These are phyloP conservation scores for Cylindroiulus punctatus DNA, from an alignment of 2,888 invertebrate species.

Conservation along the genomic window DNA sequence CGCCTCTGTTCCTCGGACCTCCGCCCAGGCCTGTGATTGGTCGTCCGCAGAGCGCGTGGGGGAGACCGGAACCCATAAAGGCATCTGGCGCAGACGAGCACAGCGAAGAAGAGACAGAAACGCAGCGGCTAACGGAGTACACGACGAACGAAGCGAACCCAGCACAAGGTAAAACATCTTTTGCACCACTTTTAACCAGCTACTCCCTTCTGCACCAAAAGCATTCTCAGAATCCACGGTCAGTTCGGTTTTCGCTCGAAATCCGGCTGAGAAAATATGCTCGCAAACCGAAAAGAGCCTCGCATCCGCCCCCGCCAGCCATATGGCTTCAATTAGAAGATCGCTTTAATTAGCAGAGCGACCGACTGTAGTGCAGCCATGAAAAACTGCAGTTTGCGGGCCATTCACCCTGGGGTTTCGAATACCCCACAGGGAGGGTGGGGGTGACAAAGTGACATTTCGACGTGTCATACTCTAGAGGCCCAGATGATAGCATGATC, in stretches of 20 bases:
- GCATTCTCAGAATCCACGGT: too few species aligned
- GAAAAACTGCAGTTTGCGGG: background rate
- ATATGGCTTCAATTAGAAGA: background rate
- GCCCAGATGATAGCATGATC: too few species aligned
- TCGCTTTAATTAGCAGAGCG: background rate
- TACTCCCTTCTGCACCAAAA: background rate
- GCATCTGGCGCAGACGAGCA: background rate
- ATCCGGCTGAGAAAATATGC: too few species aligned
- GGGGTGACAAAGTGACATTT: too few species aligned
- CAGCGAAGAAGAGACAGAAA: background rate
- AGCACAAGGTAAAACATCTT: background rate
- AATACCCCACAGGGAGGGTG: too few species aligned
- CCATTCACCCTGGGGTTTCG: background rate
- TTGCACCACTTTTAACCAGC: background rate
- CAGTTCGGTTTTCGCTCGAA: too few species aligned
- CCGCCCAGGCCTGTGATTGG: conserved; percentile 1
- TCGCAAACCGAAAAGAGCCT: background rate
- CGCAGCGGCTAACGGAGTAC: conserved; percentile 22
- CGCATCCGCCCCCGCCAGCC: background rate
- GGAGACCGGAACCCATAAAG: background rate
- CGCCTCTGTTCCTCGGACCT: background rate
- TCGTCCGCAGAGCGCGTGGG: background rate
- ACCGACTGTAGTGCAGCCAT: background rate
- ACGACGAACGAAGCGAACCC: background rate
- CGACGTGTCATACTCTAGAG: too few species aligned